Conservation (phyloP, 2,888 invertebrate genomes). For the Dolichopus griseipennis region DNA sequence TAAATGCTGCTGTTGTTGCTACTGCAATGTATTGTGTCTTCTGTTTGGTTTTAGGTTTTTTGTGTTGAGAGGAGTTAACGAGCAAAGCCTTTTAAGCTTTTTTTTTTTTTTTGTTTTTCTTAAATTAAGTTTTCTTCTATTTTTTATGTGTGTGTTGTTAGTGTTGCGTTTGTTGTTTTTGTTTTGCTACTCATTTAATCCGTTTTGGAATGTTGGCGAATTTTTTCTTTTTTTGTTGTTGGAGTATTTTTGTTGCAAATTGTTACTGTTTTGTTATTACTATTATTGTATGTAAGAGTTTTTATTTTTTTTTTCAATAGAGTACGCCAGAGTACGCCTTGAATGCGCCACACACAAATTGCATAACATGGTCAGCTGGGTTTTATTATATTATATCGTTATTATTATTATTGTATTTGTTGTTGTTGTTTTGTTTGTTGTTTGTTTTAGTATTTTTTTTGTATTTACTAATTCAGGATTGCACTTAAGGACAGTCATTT, state of each 20-base stretch:
- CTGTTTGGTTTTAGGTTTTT: not conserved
- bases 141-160: too few species aligned
- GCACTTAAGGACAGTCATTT: slow-evolving; percentile 6
- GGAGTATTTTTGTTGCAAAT: not conserved
- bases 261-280: not conserved
- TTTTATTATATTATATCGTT: too few species aligned
- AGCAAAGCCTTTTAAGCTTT: slow-evolving; percentile 1
- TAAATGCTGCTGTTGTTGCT: not conserved
- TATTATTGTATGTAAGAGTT: not conserved
- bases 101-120: not conserved
- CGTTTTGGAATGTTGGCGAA: slow-evolving; percentile 3
- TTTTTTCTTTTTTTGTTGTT: not conserved
- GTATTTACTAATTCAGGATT: not conserved
- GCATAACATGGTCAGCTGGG: slow-evolving; percentile 1
- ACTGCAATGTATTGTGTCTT: not conserved
- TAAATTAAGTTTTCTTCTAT: too few species aligned
- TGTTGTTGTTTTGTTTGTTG: not conserved
- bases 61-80: slow-evolving; percentile 6
- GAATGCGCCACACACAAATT: slow-evolving; percentile 3
- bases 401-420: too few species aligned
- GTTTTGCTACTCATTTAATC: not conserved
- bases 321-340: slow-evolving; percentile 4
- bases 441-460: not conserved
- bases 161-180: too few species aligned
- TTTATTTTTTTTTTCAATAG: not conserved